A percentile compares a stretch with the other conserved stretches of the same genome.
Evolutionary conservation across 2,113 vertebrate species (phyloP).

Genomic region (Spilogale gracilis): DNA sequence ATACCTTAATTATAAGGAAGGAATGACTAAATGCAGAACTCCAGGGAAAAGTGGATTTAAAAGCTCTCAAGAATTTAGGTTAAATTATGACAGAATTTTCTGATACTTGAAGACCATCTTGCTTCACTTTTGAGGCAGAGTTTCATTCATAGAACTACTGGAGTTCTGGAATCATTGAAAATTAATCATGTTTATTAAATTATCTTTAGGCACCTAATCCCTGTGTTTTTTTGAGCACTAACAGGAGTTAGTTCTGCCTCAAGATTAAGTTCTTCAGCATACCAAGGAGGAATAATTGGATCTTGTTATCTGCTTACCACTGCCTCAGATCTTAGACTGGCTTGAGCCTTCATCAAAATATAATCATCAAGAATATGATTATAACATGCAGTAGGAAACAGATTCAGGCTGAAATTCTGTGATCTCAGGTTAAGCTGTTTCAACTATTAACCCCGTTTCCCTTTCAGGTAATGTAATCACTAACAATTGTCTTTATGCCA

Average conservation of each 20-base stretch:
- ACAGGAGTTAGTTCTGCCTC: conserved; percentile 17
- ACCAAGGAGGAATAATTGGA: background rate
- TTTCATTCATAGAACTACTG: background rate
- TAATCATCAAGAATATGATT: background rate
- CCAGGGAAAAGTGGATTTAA: background rate
- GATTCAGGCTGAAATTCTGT: background rate
- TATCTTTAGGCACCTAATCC: background rate
- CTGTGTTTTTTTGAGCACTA: background rate
- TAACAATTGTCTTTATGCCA: conserved; percentile 8
- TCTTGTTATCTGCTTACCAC: background rate
- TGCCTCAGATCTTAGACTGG: background rate
- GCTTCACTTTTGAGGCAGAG: conserved; percentile 15
- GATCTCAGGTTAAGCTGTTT: background rate
- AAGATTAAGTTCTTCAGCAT: background rate
- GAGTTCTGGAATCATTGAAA: background rate
- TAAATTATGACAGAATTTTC: conserved; percentile 24
- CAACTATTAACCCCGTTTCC: background rate
- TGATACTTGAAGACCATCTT: conserved; percentile 1
- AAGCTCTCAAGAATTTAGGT: conserved; percentile 22
- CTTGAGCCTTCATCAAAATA: conserved; percentile 17
- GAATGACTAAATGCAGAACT: background rate
- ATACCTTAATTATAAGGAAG: conserved; percentile 24
- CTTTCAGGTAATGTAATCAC: conserved; percentile 39
- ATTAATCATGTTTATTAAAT: background rate
- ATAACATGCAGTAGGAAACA: conserved; percentile 25